Percentiles rank a stretch among this genome's conserved stretches.
Evolutionary conservation across 2,888 invertebrate species (phyloP).

Genomic region (Apeira syringaria): DNA sequence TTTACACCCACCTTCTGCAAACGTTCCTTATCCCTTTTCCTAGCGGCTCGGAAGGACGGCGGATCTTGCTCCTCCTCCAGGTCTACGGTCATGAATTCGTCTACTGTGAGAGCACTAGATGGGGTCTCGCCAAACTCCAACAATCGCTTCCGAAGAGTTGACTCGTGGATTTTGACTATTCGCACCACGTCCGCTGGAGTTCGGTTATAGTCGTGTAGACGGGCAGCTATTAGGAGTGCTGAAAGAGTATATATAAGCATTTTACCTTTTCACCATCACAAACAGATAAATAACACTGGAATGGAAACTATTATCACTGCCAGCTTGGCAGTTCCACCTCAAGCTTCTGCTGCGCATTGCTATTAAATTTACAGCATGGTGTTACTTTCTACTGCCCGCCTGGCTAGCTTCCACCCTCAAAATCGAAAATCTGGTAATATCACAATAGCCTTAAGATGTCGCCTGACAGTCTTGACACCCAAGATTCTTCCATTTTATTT

Average conservation of each 20-base stretch:
- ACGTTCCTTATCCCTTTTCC: slow-evolving; percentile 93
- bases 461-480: too few species aligned
- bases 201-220: slow-evolving; percentile 95
- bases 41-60: slow-evolving; percentile 95
- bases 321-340: too few species aligned
- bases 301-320: too few species aligned
- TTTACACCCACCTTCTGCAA: slow-evolving; percentile 86
- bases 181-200: slow-evolving; percentile 94
- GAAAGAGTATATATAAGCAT: slow-evolving; percentile 35
- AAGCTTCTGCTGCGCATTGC: too few species aligned
- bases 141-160: slow-evolving; percentile 94
- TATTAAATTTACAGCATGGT: too few species aligned
- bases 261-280: not conserved
- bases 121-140: slow-evolving; percentile 98
- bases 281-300: too few species aligned
- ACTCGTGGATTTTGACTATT: slow-evolving; percentile 97
- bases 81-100: slow-evolving; percentile 98
- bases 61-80: slow-evolving; percentile 98
- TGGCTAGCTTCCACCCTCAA: too few species aligned
- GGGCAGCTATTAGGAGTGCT: slow-evolving; percentile 97
- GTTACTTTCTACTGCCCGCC: too few species aligned
- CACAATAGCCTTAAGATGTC: too few species aligned
- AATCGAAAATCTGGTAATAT: too few species aligned
- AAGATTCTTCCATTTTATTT: too few species aligned
- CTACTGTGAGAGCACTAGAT: slow-evolving; percentile 95